Percentiles rank a stretch among this genome's conserved stretches.
Conservation (phyloP, 2,888 invertebrate genomes). For the Crossocerus cetratus region DNA sequence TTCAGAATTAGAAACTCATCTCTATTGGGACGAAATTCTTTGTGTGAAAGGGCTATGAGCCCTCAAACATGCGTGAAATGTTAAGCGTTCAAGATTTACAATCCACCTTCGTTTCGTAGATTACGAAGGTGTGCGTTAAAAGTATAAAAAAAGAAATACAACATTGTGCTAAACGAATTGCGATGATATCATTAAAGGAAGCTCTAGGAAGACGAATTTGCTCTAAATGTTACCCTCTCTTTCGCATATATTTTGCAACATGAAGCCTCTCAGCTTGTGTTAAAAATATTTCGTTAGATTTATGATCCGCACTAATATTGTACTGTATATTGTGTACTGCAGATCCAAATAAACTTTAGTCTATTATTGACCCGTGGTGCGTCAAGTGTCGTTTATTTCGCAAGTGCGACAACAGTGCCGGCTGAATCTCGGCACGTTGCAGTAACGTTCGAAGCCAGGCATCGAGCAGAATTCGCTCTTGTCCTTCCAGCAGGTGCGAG, state of each 20-base stretch:
- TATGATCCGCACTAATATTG: conserved; percentile 69
- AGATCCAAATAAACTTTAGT: conserved; percentile 73
- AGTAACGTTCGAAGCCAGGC: conserved; percentile 78
- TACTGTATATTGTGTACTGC: conserved; percentile 72
- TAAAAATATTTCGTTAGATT: conserved; percentile 57
- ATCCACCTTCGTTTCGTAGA: too few species aligned
- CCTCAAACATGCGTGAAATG: too few species aligned
- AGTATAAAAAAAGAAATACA: too few species aligned
- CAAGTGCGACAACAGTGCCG: conserved; percentile 79
- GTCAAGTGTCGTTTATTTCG: conserved; percentile 1
- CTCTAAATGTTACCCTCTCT: conserved; percentile 29
- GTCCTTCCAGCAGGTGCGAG: conserved; percentile 34
- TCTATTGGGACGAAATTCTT: too few species aligned
- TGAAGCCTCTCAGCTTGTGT: conserved; percentile 55
- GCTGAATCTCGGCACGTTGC: conserved; percentile 80
- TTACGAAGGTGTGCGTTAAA: too few species aligned
- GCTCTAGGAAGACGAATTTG: background rate
- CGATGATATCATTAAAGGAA: background rate
- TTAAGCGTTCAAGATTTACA: too few species aligned
- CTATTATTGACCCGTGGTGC: conserved; percentile 54
- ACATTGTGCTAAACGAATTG: background rate
- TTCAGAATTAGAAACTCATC: too few species aligned
- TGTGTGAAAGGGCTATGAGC: too few species aligned
- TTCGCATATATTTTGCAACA: conserved; percentile 30
- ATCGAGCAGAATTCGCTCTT: conserved; percentile 58